Percentiles rank a stretch among this genome's conserved stretches.
Conservation (phyloP, 1,140 invertebrate species). For the Palaemon carinicauda region DNA sequence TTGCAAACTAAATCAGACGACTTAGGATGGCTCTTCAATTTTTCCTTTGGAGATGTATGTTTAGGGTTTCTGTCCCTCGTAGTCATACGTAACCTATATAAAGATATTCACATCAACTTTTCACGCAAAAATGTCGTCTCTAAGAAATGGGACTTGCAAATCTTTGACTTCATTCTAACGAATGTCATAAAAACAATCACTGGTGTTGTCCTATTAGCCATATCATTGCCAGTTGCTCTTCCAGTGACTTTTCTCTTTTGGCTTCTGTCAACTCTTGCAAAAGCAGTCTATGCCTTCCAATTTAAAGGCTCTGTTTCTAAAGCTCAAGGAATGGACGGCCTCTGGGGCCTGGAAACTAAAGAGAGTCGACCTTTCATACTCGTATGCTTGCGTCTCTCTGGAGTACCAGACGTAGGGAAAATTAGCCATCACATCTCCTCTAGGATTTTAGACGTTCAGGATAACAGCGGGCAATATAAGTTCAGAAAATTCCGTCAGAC, state of each 20-base stretch:
- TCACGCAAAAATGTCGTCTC: not conserved
- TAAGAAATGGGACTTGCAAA: not conserved
- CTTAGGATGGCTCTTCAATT: not conserved
- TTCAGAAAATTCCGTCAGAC: conserved; percentile 51
- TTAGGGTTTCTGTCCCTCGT: not conserved
- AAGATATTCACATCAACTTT: not conserved
- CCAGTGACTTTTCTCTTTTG: not conserved
- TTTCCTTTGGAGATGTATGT: not conserved
- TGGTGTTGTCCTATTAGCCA: not conserved
- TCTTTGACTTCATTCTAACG: not conserved
- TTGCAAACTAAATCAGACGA: not conserved
- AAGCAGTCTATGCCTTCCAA: not conserved
- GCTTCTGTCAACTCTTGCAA: not conserved
- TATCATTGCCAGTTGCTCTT: not conserved
- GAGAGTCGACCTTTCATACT: conserved; percentile 50
- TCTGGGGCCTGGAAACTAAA: conserved; percentile 45
- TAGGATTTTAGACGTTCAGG: conserved; percentile 15
- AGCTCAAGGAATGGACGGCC: conserved; percentile 31
- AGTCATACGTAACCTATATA: not conserved
- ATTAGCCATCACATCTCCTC: conserved; percentile 6
- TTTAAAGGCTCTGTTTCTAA: conserved; percentile 22
- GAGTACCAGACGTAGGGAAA: conserved; percentile 14
- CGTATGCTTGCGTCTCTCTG: conserved; percentile 10
- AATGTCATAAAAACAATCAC: not conserved
- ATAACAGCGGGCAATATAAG: not conserved